These are phyloP conservation scores for Meloidogyne exigua DNA, from an alignment of 1,140 invertebrate species.

Conservation along the genomic window DNA sequence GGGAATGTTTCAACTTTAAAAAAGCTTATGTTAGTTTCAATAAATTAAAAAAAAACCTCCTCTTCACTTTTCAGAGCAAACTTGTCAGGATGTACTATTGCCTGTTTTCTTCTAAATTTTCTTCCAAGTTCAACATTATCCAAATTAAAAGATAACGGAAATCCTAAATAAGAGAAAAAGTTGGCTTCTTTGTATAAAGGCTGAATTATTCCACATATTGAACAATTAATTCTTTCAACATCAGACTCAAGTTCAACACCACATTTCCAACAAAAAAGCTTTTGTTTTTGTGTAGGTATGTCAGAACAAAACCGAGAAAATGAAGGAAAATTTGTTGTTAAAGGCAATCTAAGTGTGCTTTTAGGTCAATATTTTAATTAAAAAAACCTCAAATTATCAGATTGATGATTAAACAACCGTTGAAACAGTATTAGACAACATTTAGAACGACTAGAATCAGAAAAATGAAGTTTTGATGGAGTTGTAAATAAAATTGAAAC, in stretches of 20 bases:
- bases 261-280: conserved; percentile 28
- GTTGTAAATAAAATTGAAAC: background rate
- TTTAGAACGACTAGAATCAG: background rate
- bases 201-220: conserved; percentile 22
- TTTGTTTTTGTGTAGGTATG: background rate
- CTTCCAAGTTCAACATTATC: conserved; percentile 19
- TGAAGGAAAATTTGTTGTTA: background rate
- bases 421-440: background rate
- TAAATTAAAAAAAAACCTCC: conserved; percentile 11
- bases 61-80: conserved; percentile 16
- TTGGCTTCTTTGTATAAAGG: conserved; percentile 9
- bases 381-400: background rate
- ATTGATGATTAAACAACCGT: background rate
- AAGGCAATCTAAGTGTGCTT: background rate
- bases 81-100: conserved; percentile 30
- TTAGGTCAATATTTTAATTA: background rate
- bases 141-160: background rate
- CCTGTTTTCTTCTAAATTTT: conserved; percentile 24
- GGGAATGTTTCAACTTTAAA: conserved; percentile 17
- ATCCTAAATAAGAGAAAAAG: conserved; percentile 28
- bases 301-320: background rate
- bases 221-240: conserved; percentile 15
- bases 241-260: background rate
- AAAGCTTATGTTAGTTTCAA: background rate
- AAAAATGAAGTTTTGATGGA: background rate